These are phyloP conservation scores for Parazoanthus atlanticus DNA, from an alignment of 92 coral and sea anemone genomes.

Conservation along the genomic window DNA sequence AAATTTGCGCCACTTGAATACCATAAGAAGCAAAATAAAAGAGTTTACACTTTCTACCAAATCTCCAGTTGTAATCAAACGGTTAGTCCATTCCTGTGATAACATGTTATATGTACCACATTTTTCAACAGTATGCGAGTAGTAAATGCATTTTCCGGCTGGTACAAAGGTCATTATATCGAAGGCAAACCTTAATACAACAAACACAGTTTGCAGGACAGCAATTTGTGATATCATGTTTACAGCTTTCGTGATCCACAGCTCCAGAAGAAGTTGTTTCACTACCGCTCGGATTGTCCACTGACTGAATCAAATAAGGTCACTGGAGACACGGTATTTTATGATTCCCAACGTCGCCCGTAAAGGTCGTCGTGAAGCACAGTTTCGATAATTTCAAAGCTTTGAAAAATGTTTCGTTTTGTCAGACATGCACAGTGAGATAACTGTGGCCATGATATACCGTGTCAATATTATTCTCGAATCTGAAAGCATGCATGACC, in stretches of 20 bases:
- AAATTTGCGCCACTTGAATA: constrained; percentile 67
- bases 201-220: constrained; percentile 51
- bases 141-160: constrained; percentile 62
- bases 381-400: not conserved
- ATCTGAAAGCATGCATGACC: not conserved
- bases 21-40: constrained; percentile 36
- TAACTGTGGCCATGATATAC: not conserved
- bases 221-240: constrained; percentile 30
- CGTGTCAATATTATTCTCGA: not conserved
- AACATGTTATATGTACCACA: constrained; percentile 40
- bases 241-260: not conserved
- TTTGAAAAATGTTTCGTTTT: not conserved
- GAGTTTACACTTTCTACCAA: constrained; percentile 65
- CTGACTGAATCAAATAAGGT: not conserved
- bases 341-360: too few relatives aligned
- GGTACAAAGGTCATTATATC: constrained; percentile 57
- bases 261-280: not conserved
- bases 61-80: constrained; percentile 45
- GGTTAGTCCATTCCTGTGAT: constrained; percentile 24
- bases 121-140: constrained; percentile 55
- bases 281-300: not conserved
- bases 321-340: too few relatives aligned
- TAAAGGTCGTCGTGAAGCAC: not conserved
- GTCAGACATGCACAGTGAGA: not conserved
- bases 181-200: constrained; percentile 50